Base-by-base conservation (phyloP, 2,797 vertebrate genomes). In the Acrocephalus scirpaceus region DNA sequence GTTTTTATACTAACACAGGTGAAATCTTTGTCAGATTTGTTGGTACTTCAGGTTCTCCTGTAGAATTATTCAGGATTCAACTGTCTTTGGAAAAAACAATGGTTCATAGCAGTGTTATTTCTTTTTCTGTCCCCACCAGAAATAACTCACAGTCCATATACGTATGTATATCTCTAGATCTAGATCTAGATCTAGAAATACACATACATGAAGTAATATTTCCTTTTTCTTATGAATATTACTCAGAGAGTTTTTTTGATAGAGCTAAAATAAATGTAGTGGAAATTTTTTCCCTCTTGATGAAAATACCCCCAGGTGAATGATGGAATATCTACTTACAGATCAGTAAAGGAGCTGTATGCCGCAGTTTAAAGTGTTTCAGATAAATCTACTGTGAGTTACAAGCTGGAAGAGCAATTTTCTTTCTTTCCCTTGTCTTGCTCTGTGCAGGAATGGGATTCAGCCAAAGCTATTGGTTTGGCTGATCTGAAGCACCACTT, bases 141-240 rank as follows among this genome's bases (percentile, higher is more conserved):
- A 95, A 32, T 16, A 54, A 34, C 8, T 57, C 21, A 16, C 7
- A 45, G 13, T 64, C 29, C 26, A 2, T 65, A 26, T 27, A 16
- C 38, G 21, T 58, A 16, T 36, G n/a, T 58, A 26, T 38, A 36
- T 36, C 16, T 40, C 38, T 44, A 32, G 22, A 23, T 45, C 10
- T 72, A n/a, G 21, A 32, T 30, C 7, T 27, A 27, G 5, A 58
- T 57, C n/a, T 32, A 13, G 8, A 32, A 2, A 10, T 1, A 30
- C 9, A n/a, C 0, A 0, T 4, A 29, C 14, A 32, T 16, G 8
- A 18, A 86, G 7, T 27, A 0, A 0, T 27, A 77, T 54, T 70
- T 79, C 56, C 23, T 90, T 82, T 76, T 70, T 27, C 2, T 51
- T 77, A 38, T 4, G 2, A 70, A 32, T 65, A 70, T 48, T 66